Base-by-base conservation (phyloP, 2,888 invertebrate genomes). In the Eugnorisma glareosa region DNA sequence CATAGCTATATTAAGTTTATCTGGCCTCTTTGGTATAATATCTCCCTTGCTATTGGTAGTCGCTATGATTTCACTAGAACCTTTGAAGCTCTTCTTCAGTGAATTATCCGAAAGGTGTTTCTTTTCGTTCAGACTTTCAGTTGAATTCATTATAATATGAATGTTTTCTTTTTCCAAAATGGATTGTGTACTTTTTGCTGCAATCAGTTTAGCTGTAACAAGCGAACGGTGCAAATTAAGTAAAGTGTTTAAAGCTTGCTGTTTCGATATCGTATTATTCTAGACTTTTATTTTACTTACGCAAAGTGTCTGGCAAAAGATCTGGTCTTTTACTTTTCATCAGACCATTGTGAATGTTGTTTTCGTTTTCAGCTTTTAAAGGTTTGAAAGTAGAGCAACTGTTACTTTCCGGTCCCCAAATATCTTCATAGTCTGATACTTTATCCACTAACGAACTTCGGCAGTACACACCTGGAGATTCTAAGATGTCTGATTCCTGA, bases 371-470 rank as follows among this genome's bases (percentile, higher is more conserved):
- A 73, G 90, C 85, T 89, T 94, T 94, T 89, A 94, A 89, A 86
- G 97, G 95, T 89, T 96, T 95, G 81, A 97, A 97, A 37, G 96
- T 95, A 57, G 97, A 95, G 86, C 96, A 96, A 82, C 93, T 95
- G 85, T 96, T 96, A 82, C 94, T 93, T 91, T 97, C 97, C 73
- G 98, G 97, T 83, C 98, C 97, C 99, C 99, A 99, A 88, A 99
- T 98, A 93, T 99, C 99, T 95, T 99, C 99, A 92, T 99, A 99
- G 94, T 99, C 99, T 89, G 99, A 99, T 67, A 98, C 98, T 96
- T 99, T 99, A 92, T 99, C 99, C 82, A 98, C 98, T 51, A 99
- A 97, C 2, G 98, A 98, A 94, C 99, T 99, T 89, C 98, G 97
- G 92, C 98, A 99, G 91, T 99, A 99, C 72, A 98, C 97, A 82